Percentiles rank a stretch among this genome's conserved stretches.
Evolutionary conservation across 2,113 vertebrate species (phyloP).

Genomic region (Sceloporus tristichus): DNA sequence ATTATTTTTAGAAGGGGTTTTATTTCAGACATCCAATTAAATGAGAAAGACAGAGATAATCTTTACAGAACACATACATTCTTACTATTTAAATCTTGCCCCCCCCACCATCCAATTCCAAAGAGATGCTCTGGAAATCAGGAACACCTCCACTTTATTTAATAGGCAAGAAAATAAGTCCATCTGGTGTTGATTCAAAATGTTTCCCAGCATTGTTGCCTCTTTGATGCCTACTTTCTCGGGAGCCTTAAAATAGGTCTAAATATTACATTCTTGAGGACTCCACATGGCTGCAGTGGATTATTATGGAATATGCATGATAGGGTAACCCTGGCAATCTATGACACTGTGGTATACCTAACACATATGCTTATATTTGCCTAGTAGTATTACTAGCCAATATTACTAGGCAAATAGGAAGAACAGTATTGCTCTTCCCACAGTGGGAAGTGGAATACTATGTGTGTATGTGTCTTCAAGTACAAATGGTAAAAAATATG

Average conservation of each 20-base stretch:
- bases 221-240: neutral
- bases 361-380: no score
- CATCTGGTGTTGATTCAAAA: rapidly evolving
- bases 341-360: no score
- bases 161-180: neutral
- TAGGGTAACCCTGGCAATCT: neutral
- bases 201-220: neutral
- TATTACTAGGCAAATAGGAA: neutral
- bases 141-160: neutral
- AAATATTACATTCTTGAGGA: neutral
- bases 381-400: neutral
- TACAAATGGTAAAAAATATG: neutral
- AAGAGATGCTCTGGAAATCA: neutral
- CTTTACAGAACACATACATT: rapidly evolving
- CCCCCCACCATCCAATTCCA: neutral
- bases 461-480: neutral
- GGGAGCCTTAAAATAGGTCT: neutral
- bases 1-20: slow-evolving; percentile 56
- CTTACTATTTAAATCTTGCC: rapidly evolving
- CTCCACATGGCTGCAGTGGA: neutral
- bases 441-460: no score
- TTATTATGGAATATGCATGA: neutral
- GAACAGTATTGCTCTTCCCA: neutral
- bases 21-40: slow-evolving; percentile 23
- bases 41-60: slow-evolving; percentile 24